A percentile compares a stretch with the other conserved stretches of the same genome.
phyloP scores from a whole-genome alignment of 1,140 invertebrate species.

The Hormaphis cornu region DNA sequence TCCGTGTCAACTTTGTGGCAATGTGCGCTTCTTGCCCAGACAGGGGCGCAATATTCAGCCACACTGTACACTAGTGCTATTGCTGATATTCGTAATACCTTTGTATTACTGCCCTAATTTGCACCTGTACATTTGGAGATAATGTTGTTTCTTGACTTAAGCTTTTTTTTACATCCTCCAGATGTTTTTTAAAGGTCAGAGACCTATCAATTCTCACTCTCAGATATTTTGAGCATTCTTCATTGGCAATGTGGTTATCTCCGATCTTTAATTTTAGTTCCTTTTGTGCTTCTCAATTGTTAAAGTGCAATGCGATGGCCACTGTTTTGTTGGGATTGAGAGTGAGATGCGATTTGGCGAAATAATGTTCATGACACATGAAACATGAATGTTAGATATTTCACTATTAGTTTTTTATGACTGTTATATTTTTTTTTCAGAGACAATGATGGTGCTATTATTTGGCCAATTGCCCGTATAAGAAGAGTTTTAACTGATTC shows the following conservation, averaged over 20 bases:
- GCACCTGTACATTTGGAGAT: neutral
- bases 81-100: neutral
- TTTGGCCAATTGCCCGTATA: constrained; percentile 85
- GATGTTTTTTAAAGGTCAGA: neutral
- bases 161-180: neutral
- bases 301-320: neutral
- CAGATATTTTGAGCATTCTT: neutral
- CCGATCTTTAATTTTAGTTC: neutral
- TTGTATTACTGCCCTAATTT: neutral
- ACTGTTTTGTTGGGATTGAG: no score
- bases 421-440: constrained; percentile 50
- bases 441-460: constrained; percentile 78
- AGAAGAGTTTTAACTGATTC: constrained; percentile 83
- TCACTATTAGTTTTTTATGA: no score
- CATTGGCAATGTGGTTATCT: neutral
- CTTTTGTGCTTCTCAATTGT: neutral
- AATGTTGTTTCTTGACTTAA: neutral
- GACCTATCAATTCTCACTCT: neutral
- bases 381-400: no score
- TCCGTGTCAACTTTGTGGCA: neutral
- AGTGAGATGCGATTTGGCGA: neutral
- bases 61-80: no score
- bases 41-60: no score
- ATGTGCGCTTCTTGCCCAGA: neutral
- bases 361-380: no score